Conservation (phyloP, 2,113 vertebrate genomes). For the Cynoglossus semilaevis region DNA sequence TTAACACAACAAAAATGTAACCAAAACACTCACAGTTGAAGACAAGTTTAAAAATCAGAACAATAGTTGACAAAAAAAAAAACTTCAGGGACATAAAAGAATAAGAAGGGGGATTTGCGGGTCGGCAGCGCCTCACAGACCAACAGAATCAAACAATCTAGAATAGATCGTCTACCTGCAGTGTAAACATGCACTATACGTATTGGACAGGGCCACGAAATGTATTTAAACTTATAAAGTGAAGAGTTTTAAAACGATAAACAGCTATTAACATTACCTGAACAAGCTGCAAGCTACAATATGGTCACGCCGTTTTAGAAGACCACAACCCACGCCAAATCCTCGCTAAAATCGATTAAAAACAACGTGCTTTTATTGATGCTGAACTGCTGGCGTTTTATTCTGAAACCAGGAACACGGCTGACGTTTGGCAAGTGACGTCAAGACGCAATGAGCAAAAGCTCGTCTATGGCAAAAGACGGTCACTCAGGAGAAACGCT, state of each 20-base stretch:
- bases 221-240: neutral
- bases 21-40: no score
- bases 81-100: no score
- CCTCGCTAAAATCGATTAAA: neutral
- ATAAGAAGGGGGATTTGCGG: no score
- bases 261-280: no score
- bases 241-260: no score
- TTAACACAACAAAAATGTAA: no score
- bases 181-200: neutral
- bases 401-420: conserved; percentile 22
- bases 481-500: neutral
- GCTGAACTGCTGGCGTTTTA: conserved; percentile 1
- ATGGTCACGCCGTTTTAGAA: conserved; percentile 3
- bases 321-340: neutral
- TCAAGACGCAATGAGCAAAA: conserved; percentile 19
- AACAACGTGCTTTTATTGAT: neutral
- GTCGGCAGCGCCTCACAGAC: neutral
- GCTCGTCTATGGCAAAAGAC: neutral
- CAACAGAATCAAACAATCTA: neutral
- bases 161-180: neutral
- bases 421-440: conserved; percentile 8
- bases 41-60: no score
- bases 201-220: neutral
- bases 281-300: neutral
- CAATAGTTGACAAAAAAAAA: no score